Evolutionary conservation across 2,113 vertebrate genomes (phyloP), one percentile per base, ranked within the genome.

Genomic region (Ptyas mucosa): DNA sequence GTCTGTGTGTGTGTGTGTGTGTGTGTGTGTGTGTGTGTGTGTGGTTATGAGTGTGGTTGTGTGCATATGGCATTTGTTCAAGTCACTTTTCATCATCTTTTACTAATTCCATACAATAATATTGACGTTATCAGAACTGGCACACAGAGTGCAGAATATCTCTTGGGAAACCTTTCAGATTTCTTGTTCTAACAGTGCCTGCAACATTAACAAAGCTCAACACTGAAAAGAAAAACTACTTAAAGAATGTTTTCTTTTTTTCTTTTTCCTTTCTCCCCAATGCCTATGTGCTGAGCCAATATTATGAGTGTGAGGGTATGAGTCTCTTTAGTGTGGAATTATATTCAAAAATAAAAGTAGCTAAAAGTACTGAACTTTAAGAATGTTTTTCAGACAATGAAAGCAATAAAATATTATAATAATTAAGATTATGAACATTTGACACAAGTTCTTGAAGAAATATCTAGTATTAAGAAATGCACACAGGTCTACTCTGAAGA

Each of bases 101-200:
- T 90, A 8, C 26, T 94, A 91, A 95, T 95, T 96, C 46, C 88
- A 6, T 86, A 11, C 53, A 95, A 94, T 89, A 51, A 55, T 93
- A 91, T 86, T 95, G 92, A 92, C 90, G 49, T 93, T 6, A 94
- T 94, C 85, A 92, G 18, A 94, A 90, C 29, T 94, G 93, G 46
- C 89, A 92, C 57, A 91, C 49, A 54, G 94, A 92, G 87, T 61
- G 87, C 93, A 95, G 90, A 18, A 39, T 86, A 91, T 53, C 91
- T 8, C 46, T 89, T 89, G 57, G 91, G 93, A 95, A 93, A 1
- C 2, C 1, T 5, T 95, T 24, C 87, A 94, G 89, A 26, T 89
- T 94, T 94, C 89, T 93, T 7, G 6, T 91, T 39, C 34, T 93
- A 81, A 10, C 91, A 95, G 90, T 85, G 1, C 0, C 10, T 94